These are phyloP conservation scores for Orycteropus afer DNA, from an alignment of 2,113 vertebrate species.

Conservation along the genomic window DNA sequence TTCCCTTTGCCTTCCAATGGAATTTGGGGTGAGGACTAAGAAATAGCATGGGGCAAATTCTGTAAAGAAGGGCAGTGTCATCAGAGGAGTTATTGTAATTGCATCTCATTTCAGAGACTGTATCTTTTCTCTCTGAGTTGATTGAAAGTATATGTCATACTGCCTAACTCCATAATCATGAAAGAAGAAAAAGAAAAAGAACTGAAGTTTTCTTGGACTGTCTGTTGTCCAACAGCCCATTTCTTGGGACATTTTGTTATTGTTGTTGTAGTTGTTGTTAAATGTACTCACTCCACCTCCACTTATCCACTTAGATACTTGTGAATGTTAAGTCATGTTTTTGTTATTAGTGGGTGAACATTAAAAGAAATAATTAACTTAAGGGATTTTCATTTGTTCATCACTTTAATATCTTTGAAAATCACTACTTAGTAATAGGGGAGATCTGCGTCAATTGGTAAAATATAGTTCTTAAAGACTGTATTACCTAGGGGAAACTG, in stretches of 20 bases:
- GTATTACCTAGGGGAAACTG: too few relatives aligned
- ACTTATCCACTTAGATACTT: not conserved
- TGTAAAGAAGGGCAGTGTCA: slow-evolving; percentile 1
- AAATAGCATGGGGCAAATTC: not conserved
- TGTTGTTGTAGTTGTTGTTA: slow-evolving; percentile 5
- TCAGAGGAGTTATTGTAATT: slow-evolving; percentile 58
- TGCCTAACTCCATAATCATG: slow-evolving; percentile 62
- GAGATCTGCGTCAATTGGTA: too few relatives aligned
- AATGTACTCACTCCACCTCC: not conserved
- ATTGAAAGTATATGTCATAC: slow-evolving; percentile 56
- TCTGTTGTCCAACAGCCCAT: not conserved
- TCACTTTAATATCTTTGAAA: slow-evolving; percentile 67
- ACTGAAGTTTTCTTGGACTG: slow-evolving; percentile 60
- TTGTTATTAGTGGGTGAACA: slow-evolving; percentile 3
- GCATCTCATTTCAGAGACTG: slow-evolving; percentile 38
- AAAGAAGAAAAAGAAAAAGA: slow-evolving; percentile 43
- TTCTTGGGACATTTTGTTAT: not conserved
- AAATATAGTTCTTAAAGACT: too few relatives aligned
- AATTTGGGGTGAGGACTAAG: not conserved
- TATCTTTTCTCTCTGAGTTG: slow-evolving; percentile 18
- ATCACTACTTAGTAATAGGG: slow-evolving; percentile 45
- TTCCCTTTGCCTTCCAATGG: not conserved
- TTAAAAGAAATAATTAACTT: slow-evolving; percentile 18
- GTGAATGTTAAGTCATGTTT: not conserved
- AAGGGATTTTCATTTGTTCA: slow-evolving; percentile 54